Evolutionary conservation across 2,797 vertebrate genomes (phyloP), one percentile per base, ranked within the genome.

Genomic region (Pelobates cultripes): DNA sequence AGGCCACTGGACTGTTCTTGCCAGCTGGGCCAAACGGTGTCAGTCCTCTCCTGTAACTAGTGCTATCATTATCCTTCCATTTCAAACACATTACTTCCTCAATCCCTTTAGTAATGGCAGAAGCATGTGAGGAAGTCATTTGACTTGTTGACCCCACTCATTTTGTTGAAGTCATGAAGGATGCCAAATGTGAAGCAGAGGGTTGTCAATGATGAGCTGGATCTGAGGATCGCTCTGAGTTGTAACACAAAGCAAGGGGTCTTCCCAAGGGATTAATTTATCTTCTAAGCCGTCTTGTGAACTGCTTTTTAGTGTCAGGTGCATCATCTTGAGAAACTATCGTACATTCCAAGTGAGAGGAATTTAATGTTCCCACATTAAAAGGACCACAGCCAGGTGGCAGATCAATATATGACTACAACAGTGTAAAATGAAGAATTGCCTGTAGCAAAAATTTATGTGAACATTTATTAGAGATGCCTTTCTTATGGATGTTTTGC

Each of bases 291-390:
- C 95, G 91, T 87, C 93, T 91, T 96, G 94, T 97, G 96, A 97
- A 96, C 94, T 95, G 94, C 87, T 92, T 95, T 97, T 97, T 94
- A 96, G 96, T 95, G 97, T 98, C 96, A 98, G 97, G 97, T 98
- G 96, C 94, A 96, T 97, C 95, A 96, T 97, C 96, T 96, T 97
- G 96, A 97, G 96, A 98, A 97, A 87, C 92, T 95, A 97, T 96
- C 90, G 93, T 92, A 96, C 96, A 97, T 97, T 98, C 97, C 96
- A 90, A 94, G 88, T 90, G 90, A 95, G 98, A 96, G 97, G 94
- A 96, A 94, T 94, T 95, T 94, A 94, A 97, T 95, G 94, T 96
- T 96, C 95, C 93, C 92, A 95, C 93, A 97, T 96, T 94, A 94
- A 95, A 96, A 90, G 85, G 87, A 90, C 91, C 89, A 61, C 80